Percentiles rank a stretch among this genome's conserved stretches.
These are phyloP conservation scores for Dromiciops gliroides DNA, from an alignment of 2,113 vertebrate genomes.

Conservation along the genomic window DNA sequence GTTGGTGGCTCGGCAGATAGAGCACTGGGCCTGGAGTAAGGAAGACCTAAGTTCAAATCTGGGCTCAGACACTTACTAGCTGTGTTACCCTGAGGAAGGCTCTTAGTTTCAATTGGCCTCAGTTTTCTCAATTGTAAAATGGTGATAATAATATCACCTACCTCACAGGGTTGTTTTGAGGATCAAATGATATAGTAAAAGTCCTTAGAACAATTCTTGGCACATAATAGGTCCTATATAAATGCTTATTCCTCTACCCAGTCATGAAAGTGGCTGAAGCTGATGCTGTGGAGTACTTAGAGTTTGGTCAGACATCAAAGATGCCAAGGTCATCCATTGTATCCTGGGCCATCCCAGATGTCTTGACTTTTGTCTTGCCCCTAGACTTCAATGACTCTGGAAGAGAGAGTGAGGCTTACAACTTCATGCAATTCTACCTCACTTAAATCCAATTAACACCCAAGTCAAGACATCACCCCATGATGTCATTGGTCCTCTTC, in stretches of 20 bases:
- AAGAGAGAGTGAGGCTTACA: not conserved
- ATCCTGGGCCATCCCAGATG: not conserved
- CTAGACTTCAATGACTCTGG: not conserved
- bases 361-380: not conserved
- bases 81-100: not conserved
- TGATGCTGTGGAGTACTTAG: not conserved
- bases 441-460: not conserved
- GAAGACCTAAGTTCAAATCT: not conserved
- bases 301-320: not conserved
- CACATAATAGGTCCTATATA: not conserved
- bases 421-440: not conserved
- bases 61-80: not conserved
- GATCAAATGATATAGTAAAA: not conserved
- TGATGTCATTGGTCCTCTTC: not conserved
- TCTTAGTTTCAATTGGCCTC: not conserved
- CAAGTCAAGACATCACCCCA: not conserved
- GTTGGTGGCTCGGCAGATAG: not conserved
- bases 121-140: not conserved
- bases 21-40: not conserved
- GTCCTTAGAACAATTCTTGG: not conserved
- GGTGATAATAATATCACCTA: not conserved
- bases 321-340: not conserved
- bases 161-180: not conserved
- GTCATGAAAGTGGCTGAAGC: not conserved
- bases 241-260: not conserved